Percentiles rank a stretch among this genome's conserved stretches.
Conservation (phyloP, 1,140 invertebrate species). For the Pteromalus puparum region DNA sequence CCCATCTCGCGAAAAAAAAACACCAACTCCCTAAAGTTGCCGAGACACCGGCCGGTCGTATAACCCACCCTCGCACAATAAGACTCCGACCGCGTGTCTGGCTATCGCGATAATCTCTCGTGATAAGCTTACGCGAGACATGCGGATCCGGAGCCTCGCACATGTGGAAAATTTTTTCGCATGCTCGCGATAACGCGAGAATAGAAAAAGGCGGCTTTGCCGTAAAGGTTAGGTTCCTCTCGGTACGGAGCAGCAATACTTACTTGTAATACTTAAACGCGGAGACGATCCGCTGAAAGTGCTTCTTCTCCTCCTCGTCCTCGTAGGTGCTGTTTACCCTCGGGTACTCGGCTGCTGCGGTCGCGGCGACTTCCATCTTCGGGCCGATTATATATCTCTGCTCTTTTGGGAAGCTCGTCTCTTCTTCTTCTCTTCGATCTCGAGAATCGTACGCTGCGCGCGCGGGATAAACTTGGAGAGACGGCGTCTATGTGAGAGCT, state of each 20-base stretch:
- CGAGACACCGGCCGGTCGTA: slow-evolving; percentile 2
- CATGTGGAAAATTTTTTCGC: background rate
- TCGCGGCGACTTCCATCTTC: slow-evolving; percentile 57
- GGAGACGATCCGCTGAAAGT: slow-evolving; percentile 86
- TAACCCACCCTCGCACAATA: background rate
- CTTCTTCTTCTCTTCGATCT: background rate
- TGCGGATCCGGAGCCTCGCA: background rate
- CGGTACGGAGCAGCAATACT: slow-evolving; percentile 59
- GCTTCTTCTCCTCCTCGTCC: slow-evolving; percentile 83
- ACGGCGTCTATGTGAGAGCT: background rate
- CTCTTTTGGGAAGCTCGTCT: background rate
- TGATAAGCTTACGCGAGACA: background rate
- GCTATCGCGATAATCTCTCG: background rate
- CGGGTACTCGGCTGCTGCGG: slow-evolving; percentile 56
- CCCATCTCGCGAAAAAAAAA: background rate
- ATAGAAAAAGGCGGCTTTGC: background rate
- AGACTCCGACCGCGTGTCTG: background rate
- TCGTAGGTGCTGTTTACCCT: slow-evolving; percentile 71
- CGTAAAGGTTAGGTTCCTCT: background rate
- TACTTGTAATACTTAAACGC: slow-evolving; percentile 90
- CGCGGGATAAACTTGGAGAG: no score
- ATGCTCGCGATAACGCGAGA: background rate
- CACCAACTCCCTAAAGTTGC: background rate
- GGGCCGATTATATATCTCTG: background rate
- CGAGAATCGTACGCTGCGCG: background rate